Evolutionary conservation across 2,888 invertebrate species (phyloP), one percentile per base, ranked within the genome.

Genomic region (Gari tellinella): DNA sequence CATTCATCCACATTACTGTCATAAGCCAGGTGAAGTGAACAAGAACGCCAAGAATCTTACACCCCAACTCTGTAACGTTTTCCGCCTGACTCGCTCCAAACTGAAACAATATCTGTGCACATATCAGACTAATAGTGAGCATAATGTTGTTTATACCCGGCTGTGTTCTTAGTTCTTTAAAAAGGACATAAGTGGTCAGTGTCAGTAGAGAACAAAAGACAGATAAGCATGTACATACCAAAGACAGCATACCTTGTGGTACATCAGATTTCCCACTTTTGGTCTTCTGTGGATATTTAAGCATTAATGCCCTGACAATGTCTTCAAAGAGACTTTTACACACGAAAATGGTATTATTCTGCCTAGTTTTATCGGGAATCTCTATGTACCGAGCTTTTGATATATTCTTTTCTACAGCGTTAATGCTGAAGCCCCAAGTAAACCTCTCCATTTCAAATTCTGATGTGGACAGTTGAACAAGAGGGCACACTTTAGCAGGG

Each of bases 111-210:
- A 43, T n/a, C 41, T 76, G 72, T 15, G 76, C 76, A 14, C 48
- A n/a, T 3, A 72, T 65, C 8, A 76, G 55, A 31, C 51, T 49
- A 2, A 56, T 31, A 7, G 45, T 38, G 1, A 76, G 41, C 0
- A 52, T 45, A 58, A 76, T 76, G 46, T 68, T 76, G 48, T 76
- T 72, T 14, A 72, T 58, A 0, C 76, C 76, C 1, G 76, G 72
- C 51, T 76, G 76, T 17, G 76, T 68, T 19, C 68, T 41, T 2
- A 76, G 61, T n/a, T 61, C 65, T 15, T 19, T 21, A 40, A 72
- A 72, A 8, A 76, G n/a, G 1, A 12, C 25, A 23, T 75, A 75
- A 0, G 70, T 70, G n/a, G 63, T 2, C 1, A 75, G 41, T 7
- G 75, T 66, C 1, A 70, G n/a, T 1, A 75, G 2, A 8, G 26